Conservation (phyloP, 2,888 invertebrate genomes). For the Masnerella sp. region DNA sequence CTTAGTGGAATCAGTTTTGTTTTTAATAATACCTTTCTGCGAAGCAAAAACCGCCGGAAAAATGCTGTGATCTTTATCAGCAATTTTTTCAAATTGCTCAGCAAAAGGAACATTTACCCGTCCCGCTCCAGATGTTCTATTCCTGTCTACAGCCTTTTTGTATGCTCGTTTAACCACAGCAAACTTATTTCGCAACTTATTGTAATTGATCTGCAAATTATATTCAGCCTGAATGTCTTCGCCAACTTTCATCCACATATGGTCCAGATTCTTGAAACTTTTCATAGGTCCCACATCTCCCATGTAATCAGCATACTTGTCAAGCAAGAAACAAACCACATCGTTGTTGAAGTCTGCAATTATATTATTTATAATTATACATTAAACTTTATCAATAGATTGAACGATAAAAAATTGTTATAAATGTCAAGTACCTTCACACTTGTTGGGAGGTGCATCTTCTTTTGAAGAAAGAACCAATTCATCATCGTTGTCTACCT, state of each 20-base stretch:
- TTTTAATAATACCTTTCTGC: neutral
- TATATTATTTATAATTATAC: neutral
- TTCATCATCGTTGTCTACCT: too few species aligned
- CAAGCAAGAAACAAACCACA: neutral
- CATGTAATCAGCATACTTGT: neutral
- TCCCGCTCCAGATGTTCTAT: neutral
- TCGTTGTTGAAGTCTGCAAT: neutral
- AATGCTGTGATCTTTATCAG: neutral
- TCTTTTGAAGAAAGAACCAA: too few species aligned
- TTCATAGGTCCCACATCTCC: neutral
- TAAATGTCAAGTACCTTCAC: neutral
- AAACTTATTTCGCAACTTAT: neutral
- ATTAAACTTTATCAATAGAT: too few species aligned
- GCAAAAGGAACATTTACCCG: neutral
- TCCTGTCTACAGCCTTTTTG: slow-evolving; percentile 2
- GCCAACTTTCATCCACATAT: neutral
- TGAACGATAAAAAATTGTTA: too few species aligned
- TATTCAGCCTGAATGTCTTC: neutral
- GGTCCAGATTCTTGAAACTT: neutral
- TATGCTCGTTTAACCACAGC: neutral
- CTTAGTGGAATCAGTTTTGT: too few species aligned
- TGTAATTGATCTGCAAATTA: neutral
- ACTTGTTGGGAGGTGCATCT: neutral
- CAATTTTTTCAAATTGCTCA: neutral
- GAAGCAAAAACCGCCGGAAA: neutral